Conservation (phyloP, 2,888 invertebrate genomes). For the Thyatira batis region DNA sequence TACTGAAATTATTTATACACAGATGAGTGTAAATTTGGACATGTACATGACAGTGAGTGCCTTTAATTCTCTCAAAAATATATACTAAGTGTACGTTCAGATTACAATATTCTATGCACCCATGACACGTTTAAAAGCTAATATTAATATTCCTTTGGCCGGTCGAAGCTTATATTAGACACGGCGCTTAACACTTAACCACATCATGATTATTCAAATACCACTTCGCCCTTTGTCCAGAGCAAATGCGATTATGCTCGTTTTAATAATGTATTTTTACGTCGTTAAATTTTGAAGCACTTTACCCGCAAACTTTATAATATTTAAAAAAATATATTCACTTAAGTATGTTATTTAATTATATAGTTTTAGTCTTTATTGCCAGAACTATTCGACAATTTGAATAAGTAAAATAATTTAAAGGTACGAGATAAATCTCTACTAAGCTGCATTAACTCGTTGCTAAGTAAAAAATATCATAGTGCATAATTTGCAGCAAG, state of each 20-base stretch:
- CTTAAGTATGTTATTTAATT: too few relatives aligned
- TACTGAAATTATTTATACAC: too few relatives aligned
- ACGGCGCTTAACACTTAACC: conserved; percentile 15
- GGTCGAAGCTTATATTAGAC: conserved; percentile 27
- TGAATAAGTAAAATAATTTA: not conserved
- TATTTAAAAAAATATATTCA: too few relatives aligned
- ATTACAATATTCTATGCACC: conserved; percentile 17
- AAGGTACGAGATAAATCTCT: not conserved
- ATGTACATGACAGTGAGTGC: too few relatives aligned
- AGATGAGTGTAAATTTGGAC: too few relatives aligned
- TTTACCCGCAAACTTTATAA: not conserved
- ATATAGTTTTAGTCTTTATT: too few relatives aligned
- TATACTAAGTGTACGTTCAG: too few relatives aligned
- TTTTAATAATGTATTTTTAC: not conserved
- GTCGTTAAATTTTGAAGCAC: not conserved
- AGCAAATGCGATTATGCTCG: not conserved
- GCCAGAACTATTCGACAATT: too few relatives aligned
- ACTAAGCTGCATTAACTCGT: not conserved
- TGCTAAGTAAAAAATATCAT: not conserved
- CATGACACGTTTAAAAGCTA: conserved; percentile 8
- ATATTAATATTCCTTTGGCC: conserved; percentile 25
- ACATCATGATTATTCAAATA: conserved; percentile 22
- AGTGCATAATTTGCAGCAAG: not conserved
- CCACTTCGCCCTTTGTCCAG: not conserved
- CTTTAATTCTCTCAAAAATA: too few relatives aligned